A percentile compares a stretch with the other conserved stretches of the same genome.
phyloP scores from a whole-genome alignment of 2,113 vertebrate species.

The Corythornis madagascariensis region DNA sequence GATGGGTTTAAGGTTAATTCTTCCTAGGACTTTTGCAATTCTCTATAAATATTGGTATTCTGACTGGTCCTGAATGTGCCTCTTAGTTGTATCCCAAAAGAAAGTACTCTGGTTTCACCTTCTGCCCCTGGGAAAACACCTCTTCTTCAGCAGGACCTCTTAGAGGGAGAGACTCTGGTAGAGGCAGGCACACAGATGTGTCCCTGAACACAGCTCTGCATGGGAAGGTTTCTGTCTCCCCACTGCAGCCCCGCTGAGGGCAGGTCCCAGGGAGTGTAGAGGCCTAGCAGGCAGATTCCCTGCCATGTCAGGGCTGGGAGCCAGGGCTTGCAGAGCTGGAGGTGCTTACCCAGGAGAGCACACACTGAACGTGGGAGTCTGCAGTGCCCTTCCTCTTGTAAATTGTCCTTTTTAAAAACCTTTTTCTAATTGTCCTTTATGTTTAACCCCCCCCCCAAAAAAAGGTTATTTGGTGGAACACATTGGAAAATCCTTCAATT shows the following conservation, averaged over 20 bases:
- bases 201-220: too few species aligned
- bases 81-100: background rate
- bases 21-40: background rate
- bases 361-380: background rate
- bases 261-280: background rate
- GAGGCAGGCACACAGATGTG: background rate
- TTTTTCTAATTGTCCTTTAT: background rate
- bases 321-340: rapidly evolving
- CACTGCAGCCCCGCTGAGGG: background rate
- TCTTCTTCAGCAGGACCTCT: background rate
- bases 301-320: background rate
- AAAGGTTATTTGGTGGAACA: background rate
- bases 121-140: background rate
- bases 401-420: background rate
- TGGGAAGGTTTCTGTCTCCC: background rate
- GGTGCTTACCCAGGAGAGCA: background rate
- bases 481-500: background rate
- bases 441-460: too few species aligned
- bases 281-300: background rate
- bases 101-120: background rate
- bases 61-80: background rate
- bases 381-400: background rate
- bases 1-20: background rate
- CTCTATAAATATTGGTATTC: background rate
- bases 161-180: background rate